Evolutionary conservation across 2,113 vertebrate species (phyloP), one percentile per base, ranked within the genome.

Genomic region (Marcusenius ussheri): DNA sequence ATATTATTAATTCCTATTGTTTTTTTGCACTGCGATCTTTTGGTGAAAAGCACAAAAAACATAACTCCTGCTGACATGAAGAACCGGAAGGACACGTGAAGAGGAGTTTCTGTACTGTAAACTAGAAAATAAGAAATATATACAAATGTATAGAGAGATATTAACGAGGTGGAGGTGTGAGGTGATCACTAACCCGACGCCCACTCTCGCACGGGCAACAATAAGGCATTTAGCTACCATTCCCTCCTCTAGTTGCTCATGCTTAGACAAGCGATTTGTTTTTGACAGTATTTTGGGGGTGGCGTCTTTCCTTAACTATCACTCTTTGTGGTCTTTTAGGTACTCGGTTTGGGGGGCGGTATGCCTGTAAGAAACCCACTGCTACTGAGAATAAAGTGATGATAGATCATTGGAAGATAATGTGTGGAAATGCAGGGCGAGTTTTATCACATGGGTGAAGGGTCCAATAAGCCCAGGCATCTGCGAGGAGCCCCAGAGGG

Each of bases 11-110:
- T 93, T 90, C 94, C 94, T 95, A 95, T 95, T 93, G 94, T 97
- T 98, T 90, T 97, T 96, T 99, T 99, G 98, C 98, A 99, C 98
- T 99, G 98, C 97, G 95, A 98, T 97, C 97, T 98, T 97, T 99
- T 99, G 97, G 97, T 98, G 98, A 99, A 97, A 99, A 99, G 98
- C 98, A 99, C 98, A 99, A 99, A 11, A 98, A 97, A 94, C 97
- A 97, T 96, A 96, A 97, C 97, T 98, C 97, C 97, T 98, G 96
- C 95, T 97, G 97, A 99, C 96, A 97, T 98, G 97, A 99, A 99
- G 98, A 96, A 96, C 95, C 95, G 95, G 95, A 96, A 94, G 96
- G 97, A 97, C 93, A 97, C 97, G 97, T 97, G 97, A 97, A 97
- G 95, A 95, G 97, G 97, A 97, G 96, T 97, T 97, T 96, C 97